phyloP scores from a whole-genome alignment of 2,888 invertebrate genomes.

The Lithophane ornitopus region DNA sequence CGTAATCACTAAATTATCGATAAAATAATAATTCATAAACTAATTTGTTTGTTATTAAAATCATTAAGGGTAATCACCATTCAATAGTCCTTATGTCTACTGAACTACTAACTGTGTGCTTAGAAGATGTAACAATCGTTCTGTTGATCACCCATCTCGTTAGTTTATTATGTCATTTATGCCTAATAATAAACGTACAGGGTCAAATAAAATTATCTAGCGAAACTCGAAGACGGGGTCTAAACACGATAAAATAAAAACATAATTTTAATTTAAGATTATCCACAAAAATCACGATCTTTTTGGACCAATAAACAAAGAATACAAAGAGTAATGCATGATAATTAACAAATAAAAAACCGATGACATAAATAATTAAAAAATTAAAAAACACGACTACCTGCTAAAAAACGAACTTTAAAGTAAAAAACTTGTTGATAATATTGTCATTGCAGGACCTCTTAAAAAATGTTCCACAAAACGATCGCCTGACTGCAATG shows the following conservation, averaged over 20 bases:
- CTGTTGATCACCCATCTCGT: neutral
- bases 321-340: neutral
- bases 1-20: slow-evolving; percentile 27
- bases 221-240: too few species aligned
- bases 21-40: slow-evolving; percentile 15
- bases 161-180: slow-evolving; percentile 8
- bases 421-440: too few species aligned
- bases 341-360: neutral
- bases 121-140: neutral
- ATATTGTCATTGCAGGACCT: too few species aligned
- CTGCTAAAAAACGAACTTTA: too few species aligned
- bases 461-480: too few species aligned
- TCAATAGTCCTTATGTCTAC: neutral
- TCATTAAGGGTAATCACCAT: slow-evolving; percentile 38
- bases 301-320: neutral
- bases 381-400: too few species aligned
- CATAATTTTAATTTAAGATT: neutral
- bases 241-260: too few species aligned
- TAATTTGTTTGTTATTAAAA: slow-evolving; percentile 22
- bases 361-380: too few species aligned
- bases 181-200: neutral
- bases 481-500: too few species aligned
- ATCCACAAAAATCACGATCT: neutral
- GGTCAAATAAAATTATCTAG: too few species aligned
- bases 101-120: too few species aligned